Percentiles rank a stretch among this genome's conserved stretches.
Conservation (phyloP, 2,888 invertebrate species). For the Leucoma salicis region DNA sequence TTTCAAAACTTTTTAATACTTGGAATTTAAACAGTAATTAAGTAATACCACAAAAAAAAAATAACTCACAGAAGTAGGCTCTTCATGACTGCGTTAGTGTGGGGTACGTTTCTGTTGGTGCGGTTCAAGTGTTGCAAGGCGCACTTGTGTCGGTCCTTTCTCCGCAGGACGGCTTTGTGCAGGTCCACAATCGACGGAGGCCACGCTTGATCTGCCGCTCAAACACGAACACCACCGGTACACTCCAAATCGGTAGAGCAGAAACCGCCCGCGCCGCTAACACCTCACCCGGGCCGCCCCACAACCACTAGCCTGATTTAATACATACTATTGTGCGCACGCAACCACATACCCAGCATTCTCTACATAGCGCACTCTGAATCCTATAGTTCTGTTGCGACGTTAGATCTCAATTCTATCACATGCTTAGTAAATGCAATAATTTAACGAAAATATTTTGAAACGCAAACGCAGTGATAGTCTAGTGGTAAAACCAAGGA, state of each 20-base stretch:
- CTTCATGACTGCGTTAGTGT: conserved; percentile 57
- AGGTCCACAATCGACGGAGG: conserved; percentile 70
- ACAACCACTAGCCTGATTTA: conserved; percentile 54
- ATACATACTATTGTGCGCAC: conserved; percentile 48
- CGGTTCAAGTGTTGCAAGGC: conserved; percentile 41
- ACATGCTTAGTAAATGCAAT: conserved; percentile 20
- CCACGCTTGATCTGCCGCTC: conserved; percentile 68
- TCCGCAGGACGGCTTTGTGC: conserved; percentile 56
- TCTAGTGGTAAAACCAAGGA: too few relatives aligned
- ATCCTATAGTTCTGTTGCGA: conserved; percentile 6
- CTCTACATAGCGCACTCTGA: conserved; percentile 37
- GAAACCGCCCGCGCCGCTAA: conserved; percentile 33
- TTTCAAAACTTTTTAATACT: conserved; percentile 6
- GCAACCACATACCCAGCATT: conserved; percentile 49
- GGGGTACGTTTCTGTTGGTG: conserved; percentile 11
- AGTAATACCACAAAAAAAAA: conserved; percentile 2
- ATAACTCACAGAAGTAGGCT: conserved; percentile 68
- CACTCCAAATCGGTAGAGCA: conserved; percentile 41
- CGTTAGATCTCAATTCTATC: conserved; percentile 21
- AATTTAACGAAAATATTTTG: too few relatives aligned
- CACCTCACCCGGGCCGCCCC: conserved; percentile 37
- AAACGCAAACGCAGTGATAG: too few relatives aligned
- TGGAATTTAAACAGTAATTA: conserved; percentile 8
- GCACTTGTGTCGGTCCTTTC: conserved; percentile 59
- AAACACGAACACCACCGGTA: conserved; percentile 50